Percentiles rank a stretch among this genome's conserved stretches.
These are phyloP conservation scores for Tribolium freemani DNA, from an alignment of 2,888 invertebrate species.

Conservation along the genomic window DNA sequence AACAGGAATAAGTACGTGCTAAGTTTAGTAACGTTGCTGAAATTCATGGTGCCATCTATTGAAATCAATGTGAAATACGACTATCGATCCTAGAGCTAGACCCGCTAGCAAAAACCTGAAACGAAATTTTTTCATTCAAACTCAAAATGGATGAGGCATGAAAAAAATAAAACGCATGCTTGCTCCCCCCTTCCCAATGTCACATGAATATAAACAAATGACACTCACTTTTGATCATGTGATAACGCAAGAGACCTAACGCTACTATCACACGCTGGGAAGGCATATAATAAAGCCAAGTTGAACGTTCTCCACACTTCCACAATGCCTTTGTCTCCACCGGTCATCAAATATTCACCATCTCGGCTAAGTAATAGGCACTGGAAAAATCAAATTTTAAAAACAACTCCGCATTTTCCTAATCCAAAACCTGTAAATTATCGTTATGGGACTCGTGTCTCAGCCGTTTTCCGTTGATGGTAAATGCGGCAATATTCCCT, in stretches of 20 bases:
- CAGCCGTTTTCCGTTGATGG: slow-evolving; percentile 92
- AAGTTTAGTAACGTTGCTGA: slow-evolving; percentile 86
- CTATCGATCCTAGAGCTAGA: slow-evolving; percentile 95
- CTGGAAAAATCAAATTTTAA: slow-evolving; percentile 66
- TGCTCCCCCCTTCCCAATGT: neutral
- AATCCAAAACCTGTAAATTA: slow-evolving; percentile 84
- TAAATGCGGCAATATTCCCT: slow-evolving; percentile 93
- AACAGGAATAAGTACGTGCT: slow-evolving; percentile 42
- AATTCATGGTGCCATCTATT: slow-evolving; percentile 98
- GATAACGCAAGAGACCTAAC: slow-evolving; percentile 95
- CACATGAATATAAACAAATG: slow-evolving; percentile 15
- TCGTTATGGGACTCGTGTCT: slow-evolving; percentile 94
- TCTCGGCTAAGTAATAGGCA: slow-evolving; percentile 95
- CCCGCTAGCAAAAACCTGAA: slow-evolving; percentile 96
- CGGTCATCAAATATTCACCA: slow-evolving; percentile 98
- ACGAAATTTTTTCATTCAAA: slow-evolving; percentile 11
- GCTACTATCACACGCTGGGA: slow-evolving; percentile 96
- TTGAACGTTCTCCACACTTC: slow-evolving; percentile 99
- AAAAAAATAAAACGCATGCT: slow-evolving; percentile 12
- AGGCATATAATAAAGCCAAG: slow-evolving; percentile 96
- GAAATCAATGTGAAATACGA: slow-evolving; percentile 99
- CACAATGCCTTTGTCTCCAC: slow-evolving; percentile 96
- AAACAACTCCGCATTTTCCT: neutral
- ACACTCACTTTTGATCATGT: slow-evolving; percentile 96
- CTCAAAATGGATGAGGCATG: slow-evolving; percentile 7